Percentiles rank a stretch among this genome's conserved stretches.
Evolutionary conservation across 1,140 invertebrate genomes (phyloP).

Genomic region (Tetraneura akinire): DNA sequence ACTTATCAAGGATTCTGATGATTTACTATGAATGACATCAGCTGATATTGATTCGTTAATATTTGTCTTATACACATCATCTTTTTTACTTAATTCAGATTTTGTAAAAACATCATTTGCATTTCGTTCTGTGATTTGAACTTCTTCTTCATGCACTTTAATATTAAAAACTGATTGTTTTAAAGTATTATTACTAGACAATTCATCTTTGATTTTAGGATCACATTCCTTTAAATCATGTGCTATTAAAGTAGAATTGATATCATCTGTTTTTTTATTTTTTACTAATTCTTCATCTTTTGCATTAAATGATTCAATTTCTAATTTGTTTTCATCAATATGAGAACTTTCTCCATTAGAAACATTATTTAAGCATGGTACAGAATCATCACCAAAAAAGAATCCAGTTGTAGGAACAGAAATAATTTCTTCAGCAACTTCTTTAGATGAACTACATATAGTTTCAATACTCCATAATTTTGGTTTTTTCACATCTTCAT

Average conservation of each 20-base stretch:
- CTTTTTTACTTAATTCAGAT: neutral
- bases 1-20: neutral
- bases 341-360: slow-evolving; percentile 57
- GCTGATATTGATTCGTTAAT: neutral
- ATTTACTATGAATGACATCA: neutral
- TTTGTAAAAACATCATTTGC: slow-evolving; percentile 31
- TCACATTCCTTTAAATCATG: neutral
- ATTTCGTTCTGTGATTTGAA: slow-evolving; percentile 37
- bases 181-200: neutral
- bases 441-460: slow-evolving; percentile 54
- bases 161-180: slow-evolving; percentile 47
- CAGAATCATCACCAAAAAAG: slow-evolving; percentile 56
- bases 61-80: neutral
- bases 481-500: slow-evolving; percentile 54
- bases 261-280: neutral
- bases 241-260: neutral
- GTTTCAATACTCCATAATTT: slow-evolving; percentile 57
- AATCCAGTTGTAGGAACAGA: slow-evolving; percentile 42
- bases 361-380: slow-evolving; percentile 48
- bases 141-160: slow-evolving; percentile 30
- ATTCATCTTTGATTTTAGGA: neutral
- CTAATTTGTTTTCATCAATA: slow-evolving; percentile 56
- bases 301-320: slow-evolving; percentile 55
- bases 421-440: slow-evolving; percentile 46
- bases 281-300: neutral